Base-by-base conservation (phyloP, 2,888 invertebrate genomes). In the Homarus gammarus region DNA sequence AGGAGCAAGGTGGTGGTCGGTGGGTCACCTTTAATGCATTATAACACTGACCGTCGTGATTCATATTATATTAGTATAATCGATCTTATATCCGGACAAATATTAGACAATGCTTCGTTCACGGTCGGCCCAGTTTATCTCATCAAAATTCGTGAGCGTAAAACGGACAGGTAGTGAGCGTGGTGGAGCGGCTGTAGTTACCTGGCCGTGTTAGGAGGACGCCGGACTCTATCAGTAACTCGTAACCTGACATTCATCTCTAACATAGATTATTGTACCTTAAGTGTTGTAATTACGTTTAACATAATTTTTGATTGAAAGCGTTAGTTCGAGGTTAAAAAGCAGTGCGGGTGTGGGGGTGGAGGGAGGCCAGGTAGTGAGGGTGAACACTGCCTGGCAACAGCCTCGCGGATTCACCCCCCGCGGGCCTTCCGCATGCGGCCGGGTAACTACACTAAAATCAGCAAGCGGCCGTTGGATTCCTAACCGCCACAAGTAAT, bases 401-500 rank as follows among this genome's bases (percentile, higher is more conserved):
- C 79, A 64, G 79, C 64, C 61, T 49, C 77, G 77, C 75, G 68
- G 77, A 77, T 78, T 61, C 49, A 77, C 68, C 49, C 49, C 86
- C 86, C 68, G 79, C 51, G 72, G 86, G 78, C 49, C 75, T 70
- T 51, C 79, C 86, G 79, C 68, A 40, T 86, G 68, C 68, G 61
- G 78, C 68, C 49, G 38, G 12, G 79, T 86, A 86, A 86, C 85
- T 49, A 49, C 85, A 36, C 85, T 68, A 78, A 86, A 86, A 86
- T 86, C 85, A 64, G 79, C 86, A 84, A 27, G 40, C 49, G 75
- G 38, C 84, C 84, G 75, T 75, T 84, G 61, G 75, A 38, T 61
- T 8, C 75, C 72, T 51, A 84, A 84, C 84, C 84, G 84, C 61
- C 84, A 51, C 27, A n/a, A 84, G 84, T 84, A 84, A 84, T 84